Evolutionary conservation across 2,888 invertebrate genomes (phyloP), one percentile per base, ranked within the genome.

Genomic region (Drosophila austrosaltans): DNA sequence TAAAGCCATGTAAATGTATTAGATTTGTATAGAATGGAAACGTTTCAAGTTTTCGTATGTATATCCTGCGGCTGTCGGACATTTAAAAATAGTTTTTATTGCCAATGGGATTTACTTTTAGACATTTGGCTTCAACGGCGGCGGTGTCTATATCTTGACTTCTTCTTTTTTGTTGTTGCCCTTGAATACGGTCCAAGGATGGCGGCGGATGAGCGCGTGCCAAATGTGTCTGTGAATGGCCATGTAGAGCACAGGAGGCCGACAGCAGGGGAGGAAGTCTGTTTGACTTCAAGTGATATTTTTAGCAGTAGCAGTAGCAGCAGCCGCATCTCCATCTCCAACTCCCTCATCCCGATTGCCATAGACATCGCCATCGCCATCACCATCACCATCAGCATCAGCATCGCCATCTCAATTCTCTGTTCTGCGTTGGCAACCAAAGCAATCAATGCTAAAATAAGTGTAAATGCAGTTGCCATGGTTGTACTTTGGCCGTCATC

Each of bases 171-270:
- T 61, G 61, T 66, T 72, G 30, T 54, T 73, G 72, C 66, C 72
- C 72, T 72, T 72, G 72, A 72, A 72, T 73, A 40, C 30, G 25
- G 16, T 42, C 48, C 22, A 48, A 25, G 48, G 48, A 48, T 40
- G 58, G 39, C 42, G 57, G 44, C 58, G 60, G 60, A 44, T 53
- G 53, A 59, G 65, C 36, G 86, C 86, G 82, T 87, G 88, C 86
- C 82, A 83, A 87, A 87, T 79, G 72, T 74, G 70, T 61, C 78
- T 71, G 66, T 71, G 66, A 72, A 78, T 78, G 73, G 73, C 78
- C 57, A 39, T 39, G 60, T n/a, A 30, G 62, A 53, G 16, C 7
- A 1, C 12, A n/a, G 56, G 7, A 4, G 30, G 16, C 10, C n/a
- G 25, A 5, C 6, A 12, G 3, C 25, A 7, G 3, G 58, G 30